A percentile compares a stretch with the other conserved stretches of the same genome.
Conservation (phyloP, 2,888 invertebrate genomes). For the Gibbula magus region DNA sequence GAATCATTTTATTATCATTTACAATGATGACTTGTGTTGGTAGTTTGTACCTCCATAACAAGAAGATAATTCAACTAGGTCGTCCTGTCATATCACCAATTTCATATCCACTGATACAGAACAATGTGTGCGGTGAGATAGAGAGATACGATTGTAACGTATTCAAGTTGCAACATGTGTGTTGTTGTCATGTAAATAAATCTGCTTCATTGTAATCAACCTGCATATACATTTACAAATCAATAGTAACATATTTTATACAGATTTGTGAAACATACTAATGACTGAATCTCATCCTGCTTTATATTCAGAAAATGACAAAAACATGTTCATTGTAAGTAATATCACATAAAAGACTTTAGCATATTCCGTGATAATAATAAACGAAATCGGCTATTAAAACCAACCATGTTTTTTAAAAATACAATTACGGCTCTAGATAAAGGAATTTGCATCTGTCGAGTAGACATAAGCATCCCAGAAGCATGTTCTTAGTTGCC, state of each 20-base stretch:
- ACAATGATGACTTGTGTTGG: too few species aligned
- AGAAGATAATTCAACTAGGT: too few species aligned
- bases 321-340: not conserved
- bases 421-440: too few species aligned
- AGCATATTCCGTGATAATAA: not conserved
- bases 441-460: too few species aligned
- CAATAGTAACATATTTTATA: not conserved
- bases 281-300: not conserved
- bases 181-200: not conserved
- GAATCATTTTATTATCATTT: too few species aligned
- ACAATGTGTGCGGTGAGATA: not conserved
- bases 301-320: not conserved
- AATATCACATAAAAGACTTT: not conserved
- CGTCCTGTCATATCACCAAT: too few species aligned
- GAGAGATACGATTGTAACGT: not conserved
- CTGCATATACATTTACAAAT: not conserved
- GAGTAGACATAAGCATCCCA: too few species aligned
- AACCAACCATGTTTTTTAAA: too few species aligned
- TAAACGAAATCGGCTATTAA: too few species aligned
- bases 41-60: too few species aligned
- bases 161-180: not conserved
- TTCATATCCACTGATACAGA: too few species aligned
- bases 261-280: not conserved
- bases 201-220: not conserved
- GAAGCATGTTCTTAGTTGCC: too few species aligned